Percentiles rank a stretch among this genome's conserved stretches.
Conservation (phyloP, 2,888 invertebrate species). For the Pachydiplax longipennis region DNA sequence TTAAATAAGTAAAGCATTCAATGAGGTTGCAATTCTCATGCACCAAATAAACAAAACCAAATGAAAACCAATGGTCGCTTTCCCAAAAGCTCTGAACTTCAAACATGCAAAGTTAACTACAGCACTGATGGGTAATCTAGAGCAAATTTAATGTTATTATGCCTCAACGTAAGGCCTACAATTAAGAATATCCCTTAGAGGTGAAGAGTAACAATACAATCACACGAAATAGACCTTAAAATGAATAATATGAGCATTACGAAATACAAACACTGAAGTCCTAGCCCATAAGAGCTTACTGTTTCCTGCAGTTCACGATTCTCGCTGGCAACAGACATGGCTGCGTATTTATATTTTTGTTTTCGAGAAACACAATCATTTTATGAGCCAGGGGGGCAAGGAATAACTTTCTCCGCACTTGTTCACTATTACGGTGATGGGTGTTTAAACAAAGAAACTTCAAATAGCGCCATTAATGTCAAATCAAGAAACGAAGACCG, state of each 20-base stretch:
- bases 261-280: not conserved
- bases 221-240: not conserved
- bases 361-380: not conserved
- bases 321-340: not conserved
- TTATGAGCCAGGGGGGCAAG: not conserved
- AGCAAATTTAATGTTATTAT: not conserved
- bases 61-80: not conserved
- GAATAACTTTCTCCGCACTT: not conserved
- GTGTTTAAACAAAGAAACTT: not conserved
- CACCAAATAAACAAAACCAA: not conserved
- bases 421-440: not conserved
- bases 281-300: not conserved
- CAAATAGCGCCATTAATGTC: not conserved
- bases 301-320: not conserved
- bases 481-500: not conserved
- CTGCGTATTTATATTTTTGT: not conserved
- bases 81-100: constrained; percentile 14
- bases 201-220: not conserved
- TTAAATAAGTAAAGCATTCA: not conserved
- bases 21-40: not conserved
- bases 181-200: not conserved
- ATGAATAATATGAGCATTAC: not conserved
- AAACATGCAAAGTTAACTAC: not conserved
- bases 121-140: not conserved
- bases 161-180: not conserved